Evolutionary conservation across 2,113 vertebrate species (phyloP), one percentile per base, ranked within the genome.

Genomic region (Tachycineta bicolor): DNA sequence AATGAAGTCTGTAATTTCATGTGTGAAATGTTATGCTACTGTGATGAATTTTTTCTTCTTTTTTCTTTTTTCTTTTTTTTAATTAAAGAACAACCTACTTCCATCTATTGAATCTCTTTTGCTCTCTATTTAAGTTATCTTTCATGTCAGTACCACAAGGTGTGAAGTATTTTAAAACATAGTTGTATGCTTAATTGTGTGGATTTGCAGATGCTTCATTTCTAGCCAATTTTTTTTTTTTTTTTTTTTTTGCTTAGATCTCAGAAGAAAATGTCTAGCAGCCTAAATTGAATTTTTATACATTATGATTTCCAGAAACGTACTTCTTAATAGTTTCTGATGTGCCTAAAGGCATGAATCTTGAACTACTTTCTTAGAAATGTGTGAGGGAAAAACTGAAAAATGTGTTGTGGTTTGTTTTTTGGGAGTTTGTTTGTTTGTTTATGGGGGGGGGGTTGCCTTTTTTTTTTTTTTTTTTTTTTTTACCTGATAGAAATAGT

Each of bases 211-310:
- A 87, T 82, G 96, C 82, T 88, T 97, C 96, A 96, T 97, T 98
- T 97, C 81, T 82, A 97, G 94, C 64, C 88, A 97, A 97, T 93
- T 93, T 94, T 97, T 96, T 95, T 88, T 37, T 97, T 94, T 79
- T n/a, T n/a, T n/a, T 37, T 37, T 37, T 37, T 37, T 97, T 94
- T 79, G 59, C 94, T 94, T 96, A 89, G 73, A 94, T 89, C 96
- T 95, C n/a, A 2, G 87, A 96, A 96, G 83, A 97, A 98, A 97
- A 87, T 86, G 74, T 96, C 94, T 96, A 91, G 83, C 80, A 94
- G 83, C 34, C 86, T 96, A 97, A 98, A 98, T 94, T 96, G 97
- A 98, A 97, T 97, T 98, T 98, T 98, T 97, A 97, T 97, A 98
- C 81, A 84, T 97, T 96, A 95, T 91, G 95, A 95, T 97, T 97